Evolutionary conservation across 2,113 vertebrate genomes (phyloP), one percentile per base, ranked within the genome.

Genomic region (Daboia siamensis): DNA sequence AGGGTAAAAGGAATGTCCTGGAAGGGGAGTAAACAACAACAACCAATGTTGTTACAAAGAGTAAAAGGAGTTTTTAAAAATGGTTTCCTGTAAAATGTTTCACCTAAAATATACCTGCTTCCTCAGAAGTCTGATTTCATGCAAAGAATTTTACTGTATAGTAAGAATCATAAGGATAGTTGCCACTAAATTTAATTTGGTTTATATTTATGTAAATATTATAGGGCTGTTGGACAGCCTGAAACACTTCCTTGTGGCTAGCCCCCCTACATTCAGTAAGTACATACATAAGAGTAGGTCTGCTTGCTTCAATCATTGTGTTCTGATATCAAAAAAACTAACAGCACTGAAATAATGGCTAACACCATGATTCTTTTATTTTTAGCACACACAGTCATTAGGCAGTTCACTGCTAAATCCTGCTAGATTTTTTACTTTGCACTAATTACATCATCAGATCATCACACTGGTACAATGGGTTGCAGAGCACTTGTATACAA

Each of bases 361-460:
- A 86, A 93, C 44, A 54, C 93, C 94, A 94, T 15, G 95, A 91
- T 74, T 61, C 86, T 89, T 94, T 95, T 95, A 95, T 96, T 91
- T 80, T 92, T 89, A 95, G 87, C 93, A 93, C 55, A 96, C 96
- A 96, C 94, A 97, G 97, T 98, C 98, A 98, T 98, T 99, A 98
- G 97, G 95, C 95, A 94, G 96, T 97, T 96, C 96, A 97, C 96
- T 97, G 96, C 96, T 97, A 98, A 98, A 97, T 96, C 97, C 97
- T 96, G 95, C 96, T 97, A 97, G 98, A 98, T 97, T 97, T 51
- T 86, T 93, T 97, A 97, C 97, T 98, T 96, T 94, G 95, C 94
- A 95, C 98, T 99, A 99, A 99, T 99, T 99, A 98, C 98, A 99
- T 99, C 98, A 99, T 99, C 97, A 98, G 97, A 98, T 97, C 98